Evolutionary conservation across 2,888 invertebrate genomes (phyloP).

Genomic region (Euzophera pinguis): DNA sequence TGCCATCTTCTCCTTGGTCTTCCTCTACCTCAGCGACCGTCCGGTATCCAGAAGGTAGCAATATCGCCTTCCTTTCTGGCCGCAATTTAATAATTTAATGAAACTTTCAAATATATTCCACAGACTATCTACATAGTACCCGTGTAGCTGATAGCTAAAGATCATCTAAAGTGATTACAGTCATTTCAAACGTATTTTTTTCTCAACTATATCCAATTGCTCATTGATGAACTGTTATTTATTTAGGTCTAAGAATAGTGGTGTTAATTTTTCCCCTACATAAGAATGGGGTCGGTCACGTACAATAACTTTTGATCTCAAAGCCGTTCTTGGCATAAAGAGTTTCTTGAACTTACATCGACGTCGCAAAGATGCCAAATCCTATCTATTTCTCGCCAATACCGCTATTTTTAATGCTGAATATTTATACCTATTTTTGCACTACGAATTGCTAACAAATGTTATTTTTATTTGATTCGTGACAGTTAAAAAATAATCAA

Average conservation of each 20-base stretch:
- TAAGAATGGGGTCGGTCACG: neutral
- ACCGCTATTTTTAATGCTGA: neutral
- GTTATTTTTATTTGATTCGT: neutral
- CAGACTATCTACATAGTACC: too few species aligned
- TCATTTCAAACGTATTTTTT: too few species aligned
- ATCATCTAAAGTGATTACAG: too few species aligned
- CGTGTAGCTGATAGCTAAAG: too few species aligned
- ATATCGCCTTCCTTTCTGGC: too few species aligned
- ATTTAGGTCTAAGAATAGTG: neutral
- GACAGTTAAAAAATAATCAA: neutral
- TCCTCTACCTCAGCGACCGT: too few species aligned
- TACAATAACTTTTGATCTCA: neutral
- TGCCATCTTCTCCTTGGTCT: too few species aligned
- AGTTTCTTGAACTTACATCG: constrained; percentile 6
- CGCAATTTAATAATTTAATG: too few species aligned
- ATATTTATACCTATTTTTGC: neutral
- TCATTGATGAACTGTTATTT: too few species aligned
- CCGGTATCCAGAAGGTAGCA: too few species aligned
- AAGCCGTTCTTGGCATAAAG: constrained; percentile 2
- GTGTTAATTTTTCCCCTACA: neutral
- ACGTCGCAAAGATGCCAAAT: constrained; percentile 7
- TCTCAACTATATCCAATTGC: too few species aligned
- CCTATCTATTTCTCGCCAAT: neutral
- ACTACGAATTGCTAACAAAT: neutral
- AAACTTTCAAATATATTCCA: too few species aligned